phyloP scores from a whole-genome alignment of 2,888 invertebrate genomes.

The Gymnoscelis rufifasciata region DNA sequence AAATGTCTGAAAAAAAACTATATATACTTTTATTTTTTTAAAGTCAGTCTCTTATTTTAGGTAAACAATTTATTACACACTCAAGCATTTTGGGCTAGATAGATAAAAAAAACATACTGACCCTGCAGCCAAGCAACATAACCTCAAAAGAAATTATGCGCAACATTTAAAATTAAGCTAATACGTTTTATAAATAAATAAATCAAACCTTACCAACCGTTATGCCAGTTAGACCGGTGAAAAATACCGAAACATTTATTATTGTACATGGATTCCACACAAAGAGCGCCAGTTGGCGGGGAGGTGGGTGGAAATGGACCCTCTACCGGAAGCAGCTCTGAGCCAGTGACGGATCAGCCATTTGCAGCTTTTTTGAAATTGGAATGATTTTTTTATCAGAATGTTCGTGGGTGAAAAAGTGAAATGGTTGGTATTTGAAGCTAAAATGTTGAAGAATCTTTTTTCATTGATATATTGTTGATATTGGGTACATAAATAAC shows the following conservation, averaged over 20 bases:
- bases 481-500: too few relatives aligned
- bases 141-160: too few relatives aligned
- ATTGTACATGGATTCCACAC: constrained; percentile 38
- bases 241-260: constrained; percentile 33
- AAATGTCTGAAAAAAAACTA: too few relatives aligned
- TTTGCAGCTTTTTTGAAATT: constrained; percentile 12
- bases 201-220: constrained; percentile 3
- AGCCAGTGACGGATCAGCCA: constrained; percentile 25
- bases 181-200: neutral
- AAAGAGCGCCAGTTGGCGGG: constrained; percentile 28
- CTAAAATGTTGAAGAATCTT: too few relatives aligned
- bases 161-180: neutral
- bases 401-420: constrained; percentile 15
- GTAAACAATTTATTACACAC: too few relatives aligned
- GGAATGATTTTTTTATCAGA: constrained; percentile 13
- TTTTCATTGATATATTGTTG: too few relatives aligned
- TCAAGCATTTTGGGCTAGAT: too few relatives aligned
- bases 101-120: too few relatives aligned
- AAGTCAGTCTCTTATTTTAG: too few relatives aligned
- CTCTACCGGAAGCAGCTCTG: constrained; percentile 28
- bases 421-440: neutral
- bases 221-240: constrained; percentile 15
- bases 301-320: constrained; percentile 11
- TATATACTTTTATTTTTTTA: too few relatives aligned
- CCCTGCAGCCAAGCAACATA: too few relatives aligned